A percentile compares a stretch with the other conserved stretches of the same genome.
Evolutionary conservation across 1,140 invertebrate genomes (phyloP).

Genomic region (Physella acuta): DNA sequence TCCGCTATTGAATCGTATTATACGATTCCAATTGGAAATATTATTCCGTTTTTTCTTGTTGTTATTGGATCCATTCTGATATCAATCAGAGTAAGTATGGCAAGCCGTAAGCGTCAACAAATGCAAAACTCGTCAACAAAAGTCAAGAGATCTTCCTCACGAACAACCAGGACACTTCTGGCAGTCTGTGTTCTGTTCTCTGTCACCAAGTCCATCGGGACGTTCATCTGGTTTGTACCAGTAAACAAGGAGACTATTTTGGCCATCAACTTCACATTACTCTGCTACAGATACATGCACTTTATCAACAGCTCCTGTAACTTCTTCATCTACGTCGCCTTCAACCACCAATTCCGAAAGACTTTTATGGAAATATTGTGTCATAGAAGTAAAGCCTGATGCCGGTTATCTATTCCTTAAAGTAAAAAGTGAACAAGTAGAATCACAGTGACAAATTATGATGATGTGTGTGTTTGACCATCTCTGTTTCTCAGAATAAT

Average conservation of each 20-base stretch:
- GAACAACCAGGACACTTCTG: background rate
- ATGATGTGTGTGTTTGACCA: too few relatives aligned
- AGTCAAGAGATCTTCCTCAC: background rate
- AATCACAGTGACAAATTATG: too few relatives aligned
- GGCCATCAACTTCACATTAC: too few relatives aligned
- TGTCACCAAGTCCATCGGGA: background rate
- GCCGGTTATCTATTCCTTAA: too few relatives aligned
- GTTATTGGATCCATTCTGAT: background rate
- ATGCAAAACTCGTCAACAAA: too few relatives aligned
- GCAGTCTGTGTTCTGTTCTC: background rate
- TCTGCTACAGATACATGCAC: background rate
- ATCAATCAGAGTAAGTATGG: background rate
- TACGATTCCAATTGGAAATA: background rate
- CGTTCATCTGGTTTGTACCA: background rate
- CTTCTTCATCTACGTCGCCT: too few relatives aligned
- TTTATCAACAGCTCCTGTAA: constrained; percentile 1
- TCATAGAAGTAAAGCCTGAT: too few relatives aligned
- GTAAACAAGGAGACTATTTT: background rate
- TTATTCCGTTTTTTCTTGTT: background rate
- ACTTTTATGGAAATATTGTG: too few relatives aligned
- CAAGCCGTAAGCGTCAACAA: too few relatives aligned
- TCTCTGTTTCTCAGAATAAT: too few relatives aligned
- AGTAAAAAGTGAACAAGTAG: too few relatives aligned
- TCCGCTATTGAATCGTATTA: background rate
- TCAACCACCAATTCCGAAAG: background rate